Percentiles rank a stretch among this genome's conserved stretches.
Evolutionary conservation across 2,797 vertebrate species (phyloP).

Genomic region (Darevskia nairensis): DNA sequence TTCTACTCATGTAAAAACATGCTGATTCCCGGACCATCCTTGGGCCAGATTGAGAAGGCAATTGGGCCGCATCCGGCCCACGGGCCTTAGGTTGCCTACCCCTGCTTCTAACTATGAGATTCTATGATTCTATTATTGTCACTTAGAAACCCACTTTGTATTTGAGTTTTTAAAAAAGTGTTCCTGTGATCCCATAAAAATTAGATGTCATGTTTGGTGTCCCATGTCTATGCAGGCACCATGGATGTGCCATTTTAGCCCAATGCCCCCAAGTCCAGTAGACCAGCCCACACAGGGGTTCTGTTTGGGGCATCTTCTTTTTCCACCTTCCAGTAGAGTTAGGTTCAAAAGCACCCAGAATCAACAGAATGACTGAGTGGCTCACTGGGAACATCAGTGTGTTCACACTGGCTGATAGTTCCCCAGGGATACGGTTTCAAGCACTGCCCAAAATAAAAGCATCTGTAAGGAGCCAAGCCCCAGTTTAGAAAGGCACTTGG

Average conservation of each 20-base stretch:
- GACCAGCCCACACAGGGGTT: neutral
- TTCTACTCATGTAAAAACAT: too few relatives aligned
- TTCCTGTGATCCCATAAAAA: neutral
- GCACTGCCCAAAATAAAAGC: conserved; percentile 11
- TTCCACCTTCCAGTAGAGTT: too few relatives aligned
- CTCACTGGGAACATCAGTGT: neutral
- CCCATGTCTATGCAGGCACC: neutral
- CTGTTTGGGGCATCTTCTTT: neutral
- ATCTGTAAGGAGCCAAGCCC: neutral
- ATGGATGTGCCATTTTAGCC: neutral
- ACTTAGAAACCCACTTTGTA: neutral
- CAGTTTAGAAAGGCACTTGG: conserved; percentile 8
- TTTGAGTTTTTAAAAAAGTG: neutral
- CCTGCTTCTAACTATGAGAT: too few relatives aligned
- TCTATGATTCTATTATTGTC: too few relatives aligned
- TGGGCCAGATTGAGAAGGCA: too few relatives aligned
- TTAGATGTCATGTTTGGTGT: neutral
- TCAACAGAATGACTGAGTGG: neutral
- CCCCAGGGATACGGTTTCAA: neutral
- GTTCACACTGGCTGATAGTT: neutral
- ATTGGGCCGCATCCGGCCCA: too few relatives aligned
- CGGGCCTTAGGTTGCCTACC: too few relatives aligned
- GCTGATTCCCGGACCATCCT: too few relatives aligned
- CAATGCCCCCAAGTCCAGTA: neutral
- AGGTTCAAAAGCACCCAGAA: neutral